Evolutionary conservation across 2,113 vertebrate genomes (phyloP).

Genomic region (Reinhardtius hippoglossoides): DNA sequence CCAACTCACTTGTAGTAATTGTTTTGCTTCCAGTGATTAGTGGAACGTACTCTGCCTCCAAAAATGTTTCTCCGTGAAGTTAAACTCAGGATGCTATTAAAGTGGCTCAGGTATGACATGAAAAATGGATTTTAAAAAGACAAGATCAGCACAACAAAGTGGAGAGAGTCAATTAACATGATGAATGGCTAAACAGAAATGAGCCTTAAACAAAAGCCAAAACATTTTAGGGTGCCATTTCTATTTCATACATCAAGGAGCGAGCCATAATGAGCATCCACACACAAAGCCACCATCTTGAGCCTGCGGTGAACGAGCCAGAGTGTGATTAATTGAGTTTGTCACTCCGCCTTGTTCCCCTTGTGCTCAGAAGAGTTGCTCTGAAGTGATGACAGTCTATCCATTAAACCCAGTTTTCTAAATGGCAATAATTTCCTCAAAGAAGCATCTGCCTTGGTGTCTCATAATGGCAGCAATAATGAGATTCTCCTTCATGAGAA

Average conservation of each 20-base stretch:
- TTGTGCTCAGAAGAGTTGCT: constrained; percentile 55
- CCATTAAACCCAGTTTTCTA: constrained; percentile 71
- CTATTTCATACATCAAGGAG: constrained; percentile 72
- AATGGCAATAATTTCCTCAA: constrained; percentile 68
- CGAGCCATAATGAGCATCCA: constrained; percentile 62
- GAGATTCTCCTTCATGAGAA: constrained; percentile 54
- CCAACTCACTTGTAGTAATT: constrained; percentile 15
- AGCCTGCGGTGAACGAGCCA: constrained; percentile 61
- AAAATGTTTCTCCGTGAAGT: constrained; percentile 19
- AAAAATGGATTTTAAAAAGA: constrained; percentile 68
- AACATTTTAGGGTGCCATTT: constrained; percentile 68
- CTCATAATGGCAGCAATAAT: constrained; percentile 70
- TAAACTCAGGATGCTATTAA: constrained; percentile 38
- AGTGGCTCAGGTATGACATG: constrained; percentile 50
- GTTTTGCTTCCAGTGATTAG: constrained; percentile 37
- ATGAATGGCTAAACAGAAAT: constrained; percentile 60
- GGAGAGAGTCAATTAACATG: constrained; percentile 69
- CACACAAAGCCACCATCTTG: constrained; percentile 72
- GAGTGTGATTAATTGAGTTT: constrained; percentile 76
- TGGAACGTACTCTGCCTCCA: constrained; percentile 8
- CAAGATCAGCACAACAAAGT: constrained; percentile 68
- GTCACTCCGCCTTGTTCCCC: constrained; percentile 65
- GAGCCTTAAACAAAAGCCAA: constrained; percentile 65
- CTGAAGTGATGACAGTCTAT: constrained; percentile 68
- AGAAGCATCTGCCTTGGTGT: constrained; percentile 70